phyloP scores from a whole-genome alignment of 2,797 vertebrate genomes.

The Cygnus olor region DNA sequence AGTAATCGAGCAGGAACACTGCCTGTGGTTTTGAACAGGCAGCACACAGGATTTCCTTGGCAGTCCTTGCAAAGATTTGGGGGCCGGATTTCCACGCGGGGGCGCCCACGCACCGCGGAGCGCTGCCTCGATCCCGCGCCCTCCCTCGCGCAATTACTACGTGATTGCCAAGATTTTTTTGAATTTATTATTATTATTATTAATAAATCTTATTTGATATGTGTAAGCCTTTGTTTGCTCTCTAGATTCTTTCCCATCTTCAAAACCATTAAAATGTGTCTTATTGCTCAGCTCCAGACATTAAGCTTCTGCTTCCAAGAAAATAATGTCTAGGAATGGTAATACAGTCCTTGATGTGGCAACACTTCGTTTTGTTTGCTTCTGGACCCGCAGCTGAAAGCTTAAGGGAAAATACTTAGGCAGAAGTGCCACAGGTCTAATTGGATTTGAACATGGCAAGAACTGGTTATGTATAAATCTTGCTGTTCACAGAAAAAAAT shows the following conservation, averaged over 20 bases:
- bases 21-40: not conserved
- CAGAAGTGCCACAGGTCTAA: not conserved
- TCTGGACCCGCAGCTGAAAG: not conserved
- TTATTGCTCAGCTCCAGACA: not conserved
- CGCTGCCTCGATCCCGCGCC: not conserved
- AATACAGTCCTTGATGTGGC: not conserved
- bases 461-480: not conserved
- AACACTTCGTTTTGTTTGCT: not conserved
- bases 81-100: slow-evolving; percentile 17
- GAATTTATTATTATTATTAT: not conserved
- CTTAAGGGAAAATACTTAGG: not conserved
- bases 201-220: not conserved
- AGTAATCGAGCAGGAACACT: not conserved
- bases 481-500: not conserved
- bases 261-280: not conserved
- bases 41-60: not conserved
- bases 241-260: not conserved
- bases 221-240: not conserved
- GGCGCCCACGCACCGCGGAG: slow-evolving; percentile 46
- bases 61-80: not conserved
- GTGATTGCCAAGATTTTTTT: not conserved
- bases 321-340: not conserved
- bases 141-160: not conserved
- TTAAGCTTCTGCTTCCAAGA: not conserved
- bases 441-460: not conserved